These are phyloP conservation scores for Protaetia brevitarsis DNA, from an alignment of 1,140 invertebrate genomes.

Conservation along the genomic window DNA sequence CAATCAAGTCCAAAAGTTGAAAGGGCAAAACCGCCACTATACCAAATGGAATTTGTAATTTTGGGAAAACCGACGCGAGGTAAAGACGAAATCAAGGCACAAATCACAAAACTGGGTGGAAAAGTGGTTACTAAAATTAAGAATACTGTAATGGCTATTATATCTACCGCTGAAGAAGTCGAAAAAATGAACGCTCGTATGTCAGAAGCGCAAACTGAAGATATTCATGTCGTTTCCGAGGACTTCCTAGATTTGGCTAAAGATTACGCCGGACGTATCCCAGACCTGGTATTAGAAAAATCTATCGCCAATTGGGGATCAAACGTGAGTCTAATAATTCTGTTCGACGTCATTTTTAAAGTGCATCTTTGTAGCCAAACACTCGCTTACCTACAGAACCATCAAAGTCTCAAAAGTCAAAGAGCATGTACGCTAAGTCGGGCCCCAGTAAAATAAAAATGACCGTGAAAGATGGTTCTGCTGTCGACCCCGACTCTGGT, in stretches of 20 bases:
- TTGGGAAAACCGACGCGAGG: constrained; percentile 58
- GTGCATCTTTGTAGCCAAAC: constrained; percentile 52
- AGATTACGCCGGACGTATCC: constrained; percentile 55
- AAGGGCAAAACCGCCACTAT: constrained; percentile 62
- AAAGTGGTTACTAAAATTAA: constrained; percentile 64
- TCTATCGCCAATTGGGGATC: constrained; percentile 79
- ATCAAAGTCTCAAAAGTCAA: constrained; percentile 53
- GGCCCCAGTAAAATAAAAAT: constrained; percentile 67
- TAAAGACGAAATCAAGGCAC: constrained; percentile 65
- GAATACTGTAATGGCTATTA: constrained; percentile 68
- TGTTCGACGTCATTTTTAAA: no score
- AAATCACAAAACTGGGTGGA: constrained; percentile 74
- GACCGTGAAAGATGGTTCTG: constrained; percentile 81
- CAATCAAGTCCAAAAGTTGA: constrained; percentile 62
- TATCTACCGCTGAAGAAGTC: constrained; percentile 69
- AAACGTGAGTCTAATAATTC: no score
- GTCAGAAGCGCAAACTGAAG: constrained; percentile 60
- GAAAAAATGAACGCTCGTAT: constrained; percentile 66
- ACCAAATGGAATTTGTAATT: constrained; percentile 78
- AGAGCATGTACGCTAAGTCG: constrained; percentile 66
- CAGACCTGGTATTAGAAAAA: constrained; percentile 66
- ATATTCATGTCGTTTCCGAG: constrained; percentile 79
- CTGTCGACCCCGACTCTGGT: constrained; percentile 86
- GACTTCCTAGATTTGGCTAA: constrained; percentile 73
- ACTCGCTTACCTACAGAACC: constrained; percentile 55